Base-by-base conservation (phyloP, 2,113 vertebrate genomes). In the Pygoscelis antarcticus region DNA sequence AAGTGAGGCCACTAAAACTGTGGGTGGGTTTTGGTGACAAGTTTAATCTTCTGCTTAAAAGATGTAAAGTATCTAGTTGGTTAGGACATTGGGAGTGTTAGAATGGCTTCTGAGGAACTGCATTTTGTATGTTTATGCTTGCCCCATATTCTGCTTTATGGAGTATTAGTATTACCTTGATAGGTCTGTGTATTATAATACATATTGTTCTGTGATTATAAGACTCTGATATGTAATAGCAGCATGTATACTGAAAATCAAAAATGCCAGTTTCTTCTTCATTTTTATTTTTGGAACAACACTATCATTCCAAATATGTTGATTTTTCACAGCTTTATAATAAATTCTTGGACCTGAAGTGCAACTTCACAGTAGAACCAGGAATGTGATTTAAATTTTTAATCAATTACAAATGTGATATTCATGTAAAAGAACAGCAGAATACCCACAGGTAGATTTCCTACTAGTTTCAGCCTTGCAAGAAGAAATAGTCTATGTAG, bases 71-170 rank as follows among this genome's bases (percentile, higher is more conserved):
- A 16, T 38, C 79, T 83, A 23, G 62, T 92, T 87, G 79, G 61
- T 79, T 36, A 60, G 82, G 79, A 96, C 89, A 93, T 94, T 69
- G 93, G 81, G 85, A 66, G 30, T 38, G 65, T 97, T 90, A 91
- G 65, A 95, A 92, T 89, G 95, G 86, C 90, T 90, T 92, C 78
- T 91, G 80, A 92, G 85, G 77, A 89, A 51, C 71, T 69, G 78
- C 36, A 13, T 7, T 90, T 94, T 75, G 26, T 54, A 51, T 55
- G 58, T 79, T 94, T 52, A 23, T 79, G 61, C 54, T 93, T 93
- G 77, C 51, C 72, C 65, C 27, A 7, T 78, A 23, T 13, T 78
- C 65, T 93, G 46, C 77, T 18, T 7, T 75, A 72, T 38, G 13
- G 47, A 60, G 68, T 89, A n/a, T 27, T 83, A 83, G 40, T 55